Percentiles rank a stretch among this genome's conserved stretches.
phyloP scores from a whole-genome alignment of 23 tunicate species.

The Styela clava region DNA sequence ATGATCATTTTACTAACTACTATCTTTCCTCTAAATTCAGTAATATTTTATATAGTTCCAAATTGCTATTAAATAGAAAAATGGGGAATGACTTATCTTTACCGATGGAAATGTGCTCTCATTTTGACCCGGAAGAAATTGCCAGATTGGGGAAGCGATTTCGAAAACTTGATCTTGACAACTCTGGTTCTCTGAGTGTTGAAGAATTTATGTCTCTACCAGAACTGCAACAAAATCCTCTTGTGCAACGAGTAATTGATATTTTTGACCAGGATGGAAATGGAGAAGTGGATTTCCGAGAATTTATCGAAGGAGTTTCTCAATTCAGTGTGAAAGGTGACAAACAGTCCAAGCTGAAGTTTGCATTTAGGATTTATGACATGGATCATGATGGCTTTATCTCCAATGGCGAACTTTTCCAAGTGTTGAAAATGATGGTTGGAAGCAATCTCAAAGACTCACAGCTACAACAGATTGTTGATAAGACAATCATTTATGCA shows the following conservation, averaged over 20 bases:
- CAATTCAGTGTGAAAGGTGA: constrained; percentile 98
- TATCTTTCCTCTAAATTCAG: too few species aligned
- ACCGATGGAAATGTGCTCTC: constrained; percentile 98
- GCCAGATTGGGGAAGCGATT: constrained; percentile 93
- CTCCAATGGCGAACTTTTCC: constrained; percentile 96
- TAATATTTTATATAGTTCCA: too few species aligned
- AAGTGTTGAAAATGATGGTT: constrained; percentile 98
- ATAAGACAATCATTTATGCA: constrained; percentile 97
- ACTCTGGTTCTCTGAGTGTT: constrained; percentile 90
- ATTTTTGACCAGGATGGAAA: constrained; percentile 99
- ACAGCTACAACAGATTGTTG: constrained; percentile 97
- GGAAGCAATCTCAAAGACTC: constrained; percentile 92
- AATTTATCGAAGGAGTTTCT: constrained; percentile 98
- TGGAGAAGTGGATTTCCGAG: constrained; percentile 98
- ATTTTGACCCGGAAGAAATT: constrained; percentile 97
- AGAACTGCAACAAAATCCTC: constrained; percentile 94
- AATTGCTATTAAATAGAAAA: constrained; percentile 9
- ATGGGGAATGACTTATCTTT: constrained; percentile 92
- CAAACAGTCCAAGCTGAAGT: constrained; percentile 86
- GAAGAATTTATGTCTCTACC: constrained; percentile 98
- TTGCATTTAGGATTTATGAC: constrained; percentile 97
- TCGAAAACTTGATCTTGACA: constrained; percentile 94
- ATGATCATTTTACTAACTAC: too few species aligned
- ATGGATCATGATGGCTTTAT: constrained; percentile 99
- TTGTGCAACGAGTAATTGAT: constrained; percentile 96